Percentiles rank a stretch among this genome's conserved stretches.
Evolutionary conservation across 2,888 invertebrate genomes (phyloP).

Genomic region (Exephanes ischioxanthus): DNA sequence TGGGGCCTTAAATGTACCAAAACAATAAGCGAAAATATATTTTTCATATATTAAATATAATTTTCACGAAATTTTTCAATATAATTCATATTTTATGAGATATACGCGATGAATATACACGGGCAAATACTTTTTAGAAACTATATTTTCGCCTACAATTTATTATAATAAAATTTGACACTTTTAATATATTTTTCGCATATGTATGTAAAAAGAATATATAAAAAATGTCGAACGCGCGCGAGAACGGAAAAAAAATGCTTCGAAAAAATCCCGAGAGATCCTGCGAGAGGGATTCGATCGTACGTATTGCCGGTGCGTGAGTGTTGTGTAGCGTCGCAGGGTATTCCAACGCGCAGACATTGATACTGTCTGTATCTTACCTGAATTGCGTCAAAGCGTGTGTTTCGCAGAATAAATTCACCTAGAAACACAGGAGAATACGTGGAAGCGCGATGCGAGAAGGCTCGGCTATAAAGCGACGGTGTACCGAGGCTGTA

Average conservation of each 20-base stretch:
- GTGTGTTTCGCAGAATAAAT: conserved; percentile 47
- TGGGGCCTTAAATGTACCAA: too few species aligned
- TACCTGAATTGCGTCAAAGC: conserved; percentile 59
- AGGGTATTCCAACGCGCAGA: neutral
- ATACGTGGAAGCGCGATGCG: conserved; percentile 65
- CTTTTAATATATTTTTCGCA: too few species aligned
- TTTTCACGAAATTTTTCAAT: too few species aligned
- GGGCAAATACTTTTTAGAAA: too few species aligned
- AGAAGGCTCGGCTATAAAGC: conserved; percentile 47
- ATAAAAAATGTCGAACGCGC: neutral
- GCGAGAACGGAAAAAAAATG: conserved; percentile 29
- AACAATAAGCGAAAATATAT: too few species aligned
- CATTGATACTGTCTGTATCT: conserved; percentile 2
- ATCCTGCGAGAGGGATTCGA: conserved; percentile 39
- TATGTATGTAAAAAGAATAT: too few species aligned
- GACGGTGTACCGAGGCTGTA: conserved; percentile 36
- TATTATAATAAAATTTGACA: too few species aligned
- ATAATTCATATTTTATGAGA: too few species aligned
- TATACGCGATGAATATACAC: too few species aligned
- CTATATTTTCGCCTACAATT: too few species aligned
- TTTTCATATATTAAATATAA: too few species aligned
- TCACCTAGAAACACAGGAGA: conserved; percentile 48
- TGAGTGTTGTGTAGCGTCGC: conserved; percentile 54
- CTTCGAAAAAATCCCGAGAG: conserved; percentile 48
- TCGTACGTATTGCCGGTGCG: conserved; percentile 64